Evolutionary conservation across 2,797 vertebrate genomes (phyloP).

Genomic region (Ambastaia sidthimunki): DNA sequence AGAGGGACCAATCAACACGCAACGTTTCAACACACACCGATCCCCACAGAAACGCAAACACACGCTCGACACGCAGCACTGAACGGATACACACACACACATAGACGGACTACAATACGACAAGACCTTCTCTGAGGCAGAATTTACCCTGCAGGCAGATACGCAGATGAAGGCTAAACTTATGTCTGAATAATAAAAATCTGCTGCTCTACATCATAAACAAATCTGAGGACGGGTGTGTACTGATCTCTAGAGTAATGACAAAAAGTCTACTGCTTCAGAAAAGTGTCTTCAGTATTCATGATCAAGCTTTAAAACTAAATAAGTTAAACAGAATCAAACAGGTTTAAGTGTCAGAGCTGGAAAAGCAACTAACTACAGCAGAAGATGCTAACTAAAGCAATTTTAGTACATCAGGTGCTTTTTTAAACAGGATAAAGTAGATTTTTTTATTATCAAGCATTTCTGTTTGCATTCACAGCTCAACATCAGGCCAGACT

Average conservation of each 20-base stretch:
- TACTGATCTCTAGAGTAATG: background rate
- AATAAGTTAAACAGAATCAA: background rate
- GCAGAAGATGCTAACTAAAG: too few relatives aligned
- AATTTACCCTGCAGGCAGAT: background rate
- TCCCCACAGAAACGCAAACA: conserved; percentile 17
- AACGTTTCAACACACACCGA: conserved; percentile 36
- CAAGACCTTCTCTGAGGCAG: background rate
- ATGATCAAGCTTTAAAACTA: too few relatives aligned
- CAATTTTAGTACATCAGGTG: too few relatives aligned
- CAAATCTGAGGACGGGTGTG: background rate
- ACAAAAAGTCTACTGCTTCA: background rate
- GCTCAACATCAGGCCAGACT: too few relatives aligned
- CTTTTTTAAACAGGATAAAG: too few relatives aligned
- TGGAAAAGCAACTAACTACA: too few relatives aligned
- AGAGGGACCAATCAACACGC: conserved; percentile 47
- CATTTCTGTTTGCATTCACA: too few relatives aligned
- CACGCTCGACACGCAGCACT: background rate
- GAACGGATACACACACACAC: conserved; percentile 30
- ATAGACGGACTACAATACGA: background rate
- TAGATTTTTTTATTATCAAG: too few relatives aligned
- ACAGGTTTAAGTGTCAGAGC: background rate
- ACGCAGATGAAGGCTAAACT: background rate
- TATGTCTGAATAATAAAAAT: background rate
- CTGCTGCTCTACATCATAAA: background rate
- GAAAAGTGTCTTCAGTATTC: background rate